Evolutionary conservation across 2,113 vertebrate genomes (phyloP), one percentile per base, ranked within the genome.

Genomic region (Thryonomys swinderianus): DNA sequence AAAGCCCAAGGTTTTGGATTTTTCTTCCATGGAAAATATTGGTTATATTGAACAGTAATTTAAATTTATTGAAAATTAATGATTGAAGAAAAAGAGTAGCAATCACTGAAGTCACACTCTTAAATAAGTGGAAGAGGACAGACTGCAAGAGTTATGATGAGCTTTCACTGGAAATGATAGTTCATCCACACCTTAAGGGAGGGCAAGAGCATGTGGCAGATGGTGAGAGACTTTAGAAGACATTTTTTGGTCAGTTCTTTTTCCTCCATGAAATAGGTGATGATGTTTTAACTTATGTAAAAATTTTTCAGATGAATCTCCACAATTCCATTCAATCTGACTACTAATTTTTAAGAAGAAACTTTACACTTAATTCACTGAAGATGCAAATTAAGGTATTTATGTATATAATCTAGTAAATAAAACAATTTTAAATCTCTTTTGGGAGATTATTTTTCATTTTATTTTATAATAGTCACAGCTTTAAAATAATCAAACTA

Each of bases 401-500:
- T 23, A 40, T n/a, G 21, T 79, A 40, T 51, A 69, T 3, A 78
- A 85, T 81, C 17, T 64, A 37, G 7, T 69, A 88, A 87, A 40
- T 62, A 62, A 0, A 84, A 5, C 11, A 62, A 21, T 93, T 84
- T 81, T 23, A 64, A 69, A 37, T 55, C 1, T 7, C 0, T 27
- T 96, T 79, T 89, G 32, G 73, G 32, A 88, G 37, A 48, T 82
- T 83, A 13, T 57, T 95, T 17, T 37, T 23, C 45, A 55, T 4
- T 88, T 40, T 10, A 69, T 55, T 3, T 85, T 55, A 51, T 73
- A 40, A 37, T 61, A 93, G 40, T 42, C 3, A 69, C 17, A 80
- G 55, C 42, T 86, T 94, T 88, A 59, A 96, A 96, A 85, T 30
- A 48, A 27, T 10, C 83, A 82, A 55, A 74, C 73, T 89, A 85